phyloP scores from a whole-genome alignment of 2,888 invertebrate species.

The Buathra laborator region DNA sequence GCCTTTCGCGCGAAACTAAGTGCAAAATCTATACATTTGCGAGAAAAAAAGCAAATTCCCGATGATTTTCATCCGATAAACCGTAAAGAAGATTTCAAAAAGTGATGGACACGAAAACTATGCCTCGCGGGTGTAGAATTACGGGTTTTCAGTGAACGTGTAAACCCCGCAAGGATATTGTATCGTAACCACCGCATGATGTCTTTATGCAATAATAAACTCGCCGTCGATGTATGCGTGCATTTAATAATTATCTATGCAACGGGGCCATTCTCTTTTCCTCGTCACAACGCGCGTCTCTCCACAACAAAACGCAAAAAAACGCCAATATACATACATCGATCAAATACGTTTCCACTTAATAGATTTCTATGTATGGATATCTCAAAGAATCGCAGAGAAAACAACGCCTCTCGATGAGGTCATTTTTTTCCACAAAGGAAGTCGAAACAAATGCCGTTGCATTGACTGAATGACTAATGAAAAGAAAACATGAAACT shows the following conservation, averaged over 20 bases:
- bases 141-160: conserved; percentile 34
- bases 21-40: too few relatives aligned
- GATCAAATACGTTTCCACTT: conserved; percentile 29
- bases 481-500: background rate
- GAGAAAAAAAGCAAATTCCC: too few relatives aligned
- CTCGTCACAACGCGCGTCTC: conserved; percentile 31
- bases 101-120: background rate
- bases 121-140: conserved; percentile 21
- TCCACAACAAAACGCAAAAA: conserved; percentile 18
- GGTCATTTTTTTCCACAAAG: background rate
- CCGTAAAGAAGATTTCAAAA: background rate
- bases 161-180: conserved; percentile 28
- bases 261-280: conserved; percentile 71
- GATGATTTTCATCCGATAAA: background rate
- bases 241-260: conserved; percentile 71
- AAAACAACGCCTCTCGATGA: background rate
- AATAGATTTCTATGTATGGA: background rate
- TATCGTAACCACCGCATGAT: background rate
- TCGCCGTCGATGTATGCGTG: conserved; percentile 64
- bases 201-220: conserved; percentile 53
- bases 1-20: too few relatives aligned
- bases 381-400: conserved; percentile 10
- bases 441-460: background rate
- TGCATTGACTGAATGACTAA: background rate
- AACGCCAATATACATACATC: conserved; percentile 24